phyloP scores from a whole-genome alignment of 1,140 invertebrate species.

The Magallana angulata region DNA sequence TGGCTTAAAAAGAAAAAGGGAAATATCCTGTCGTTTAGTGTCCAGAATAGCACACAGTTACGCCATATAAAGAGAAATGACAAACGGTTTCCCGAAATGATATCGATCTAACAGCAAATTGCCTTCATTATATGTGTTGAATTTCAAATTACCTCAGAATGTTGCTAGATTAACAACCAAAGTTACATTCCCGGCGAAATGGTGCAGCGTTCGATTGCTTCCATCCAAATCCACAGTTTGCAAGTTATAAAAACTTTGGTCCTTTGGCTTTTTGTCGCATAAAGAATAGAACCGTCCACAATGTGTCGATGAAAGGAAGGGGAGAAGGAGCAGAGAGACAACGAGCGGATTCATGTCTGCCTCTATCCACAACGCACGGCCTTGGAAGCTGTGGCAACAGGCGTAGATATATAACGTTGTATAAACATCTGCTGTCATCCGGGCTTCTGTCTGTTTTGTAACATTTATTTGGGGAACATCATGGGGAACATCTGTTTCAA shows the following conservation, averaged over 20 bases:
- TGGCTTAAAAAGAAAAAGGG: no score
- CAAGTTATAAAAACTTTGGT: slow-evolving; percentile 3
- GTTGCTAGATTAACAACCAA: slow-evolving; percentile 41
- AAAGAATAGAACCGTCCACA: background rate
- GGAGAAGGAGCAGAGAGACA: background rate
- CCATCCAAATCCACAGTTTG: background rate
- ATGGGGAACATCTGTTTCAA: background rate
- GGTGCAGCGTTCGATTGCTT: background rate
- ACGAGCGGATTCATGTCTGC: background rate
- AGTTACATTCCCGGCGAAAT: slow-evolving; percentile 20
- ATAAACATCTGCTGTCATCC: slow-evolving; percentile 23
- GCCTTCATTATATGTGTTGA: slow-evolving; percentile 12
- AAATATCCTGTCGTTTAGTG: background rate
- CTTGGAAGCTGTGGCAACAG: background rate
- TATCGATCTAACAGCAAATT: background rate
- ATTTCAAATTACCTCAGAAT: slow-evolving; percentile 42
- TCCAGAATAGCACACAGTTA: background rate
- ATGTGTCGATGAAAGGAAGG: background rate
- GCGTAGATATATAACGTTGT: background rate
- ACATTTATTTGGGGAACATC: background rate
- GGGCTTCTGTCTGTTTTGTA: background rate
- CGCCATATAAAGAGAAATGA: background rate
- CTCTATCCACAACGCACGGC: background rate
- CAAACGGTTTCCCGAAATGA: background rate
- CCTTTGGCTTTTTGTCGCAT: slow-evolving; percentile 15